Evolutionary conservation across 2,888 invertebrate genomes (phyloP).

Genomic region (Hypercompe scribonia): DNA sequence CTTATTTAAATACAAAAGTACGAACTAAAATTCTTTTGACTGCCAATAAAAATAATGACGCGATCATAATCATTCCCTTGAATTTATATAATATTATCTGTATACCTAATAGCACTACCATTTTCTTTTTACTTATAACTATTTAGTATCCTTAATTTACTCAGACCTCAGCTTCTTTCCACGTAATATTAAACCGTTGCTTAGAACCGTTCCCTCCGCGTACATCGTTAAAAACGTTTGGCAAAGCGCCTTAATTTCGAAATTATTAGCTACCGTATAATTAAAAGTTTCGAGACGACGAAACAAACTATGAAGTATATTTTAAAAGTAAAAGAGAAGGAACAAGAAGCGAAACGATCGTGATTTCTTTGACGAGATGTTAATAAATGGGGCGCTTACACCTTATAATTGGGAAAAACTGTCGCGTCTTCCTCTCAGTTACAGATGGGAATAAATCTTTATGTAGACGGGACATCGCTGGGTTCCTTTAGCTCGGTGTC

Average conservation of each 20-base stretch:
- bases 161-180: not conserved
- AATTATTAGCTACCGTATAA: conserved; percentile 53
- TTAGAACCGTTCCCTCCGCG: not conserved
- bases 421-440: conserved; percentile 82
- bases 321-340: conserved; percentile 37
- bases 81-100: too few relatives aligned
- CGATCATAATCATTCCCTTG: too few relatives aligned
- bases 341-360: conserved; percentile 57
- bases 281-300: conserved; percentile 56
- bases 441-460: conserved; percentile 86
- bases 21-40: not conserved
- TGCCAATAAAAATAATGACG: not conserved
- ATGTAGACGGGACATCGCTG: conserved; percentile 78
- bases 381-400: conserved; percentile 79
- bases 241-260: conserved; percentile 33
- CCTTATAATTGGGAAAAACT: conserved; percentile 85
- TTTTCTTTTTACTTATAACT: too few relatives aligned
- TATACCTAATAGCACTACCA: not conserved
- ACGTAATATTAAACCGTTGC: not conserved
- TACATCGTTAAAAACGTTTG: conserved; percentile 37
- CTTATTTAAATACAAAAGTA: not conserved
- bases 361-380: conserved; percentile 77
- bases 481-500: conserved; percentile 57
- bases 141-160: too few relatives aligned
- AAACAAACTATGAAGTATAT: conserved; percentile 41